phyloP scores from a whole-genome alignment of 2,113 vertebrate species.

The Zapus hudsonius region DNA sequence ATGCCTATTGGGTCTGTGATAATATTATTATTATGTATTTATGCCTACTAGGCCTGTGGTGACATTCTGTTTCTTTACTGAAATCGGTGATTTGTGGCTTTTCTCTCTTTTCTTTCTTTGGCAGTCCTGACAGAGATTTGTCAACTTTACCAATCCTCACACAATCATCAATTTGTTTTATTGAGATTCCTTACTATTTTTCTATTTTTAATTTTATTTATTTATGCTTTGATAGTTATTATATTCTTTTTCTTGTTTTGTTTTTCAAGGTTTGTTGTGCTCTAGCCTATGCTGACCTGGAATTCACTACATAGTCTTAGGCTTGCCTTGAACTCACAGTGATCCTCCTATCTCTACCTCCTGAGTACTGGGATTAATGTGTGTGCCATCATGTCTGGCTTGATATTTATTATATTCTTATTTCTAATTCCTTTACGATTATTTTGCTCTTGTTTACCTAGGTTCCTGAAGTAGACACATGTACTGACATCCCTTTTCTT shows the following conservation, averaged over 20 bases:
- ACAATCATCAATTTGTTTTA: not conserved
- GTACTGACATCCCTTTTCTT: not conserved
- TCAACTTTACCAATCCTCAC: not conserved
- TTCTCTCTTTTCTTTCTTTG: not conserved
- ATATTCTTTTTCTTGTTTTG: too few species aligned
- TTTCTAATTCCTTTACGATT: not conserved
- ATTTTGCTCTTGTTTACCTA: not conserved
- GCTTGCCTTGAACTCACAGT: too few species aligned
- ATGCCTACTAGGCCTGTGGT: too few species aligned
- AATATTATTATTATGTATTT: too few species aligned
- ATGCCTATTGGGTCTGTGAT: not conserved
- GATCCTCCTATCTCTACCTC: too few species aligned
- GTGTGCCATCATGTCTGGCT: too few species aligned
- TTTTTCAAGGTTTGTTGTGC: too few species aligned
- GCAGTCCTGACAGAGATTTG: not conserved
- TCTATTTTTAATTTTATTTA: not conserved
- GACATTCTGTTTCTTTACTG: not conserved
- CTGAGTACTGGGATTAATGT: too few species aligned
- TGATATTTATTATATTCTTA: too few species aligned
- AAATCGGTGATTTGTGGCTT: not conserved
- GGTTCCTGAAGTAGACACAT: not conserved
- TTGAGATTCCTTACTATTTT: not conserved
- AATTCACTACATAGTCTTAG: too few species aligned
- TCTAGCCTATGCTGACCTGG: too few species aligned
- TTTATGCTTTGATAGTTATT: not conserved